Conservation (phyloP, 2,888 invertebrate genomes). For the Cantharis rustica region DNA sequence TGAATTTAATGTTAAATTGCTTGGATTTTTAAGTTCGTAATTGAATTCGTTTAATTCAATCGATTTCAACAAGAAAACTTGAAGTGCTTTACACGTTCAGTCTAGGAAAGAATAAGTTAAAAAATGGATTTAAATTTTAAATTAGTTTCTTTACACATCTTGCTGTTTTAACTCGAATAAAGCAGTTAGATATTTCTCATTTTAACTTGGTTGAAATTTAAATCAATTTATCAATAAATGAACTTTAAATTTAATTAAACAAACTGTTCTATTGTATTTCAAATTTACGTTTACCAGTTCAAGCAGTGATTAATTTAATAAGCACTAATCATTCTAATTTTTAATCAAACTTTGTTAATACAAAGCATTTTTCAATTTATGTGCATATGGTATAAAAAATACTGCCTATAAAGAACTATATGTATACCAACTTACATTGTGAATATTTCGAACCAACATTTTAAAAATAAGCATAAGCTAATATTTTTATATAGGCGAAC, state of each 20-base stretch:
- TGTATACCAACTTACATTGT: background rate
- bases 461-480: background rate
- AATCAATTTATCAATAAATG: background rate
- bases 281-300: background rate
- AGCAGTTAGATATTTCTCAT: background rate
- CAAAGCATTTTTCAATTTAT: background rate
- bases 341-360: background rate
- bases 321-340: too few relatives aligned
- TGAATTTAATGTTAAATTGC: background rate
- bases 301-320: background rate
- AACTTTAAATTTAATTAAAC: background rate
- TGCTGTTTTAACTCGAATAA: background rate
- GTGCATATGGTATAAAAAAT: background rate
- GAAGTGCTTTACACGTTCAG: slow-evolving; percentile 7
- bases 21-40: background rate
- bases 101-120: background rate
- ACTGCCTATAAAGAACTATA: background rate
- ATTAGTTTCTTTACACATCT: slow-evolving; percentile 1
- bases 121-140: slow-evolving; percentile 4
- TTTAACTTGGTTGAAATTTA: background rate
- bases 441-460: background rate
- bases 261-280: background rate
- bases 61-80: slow-evolving; percentile 2
- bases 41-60: slow-evolving; percentile 5
- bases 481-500: background rate